Percentiles rank a stretch among this genome's conserved stretches.
Conservation (phyloP, 2,113 vertebrate genomes). For the Psettodes erumei region DNA sequence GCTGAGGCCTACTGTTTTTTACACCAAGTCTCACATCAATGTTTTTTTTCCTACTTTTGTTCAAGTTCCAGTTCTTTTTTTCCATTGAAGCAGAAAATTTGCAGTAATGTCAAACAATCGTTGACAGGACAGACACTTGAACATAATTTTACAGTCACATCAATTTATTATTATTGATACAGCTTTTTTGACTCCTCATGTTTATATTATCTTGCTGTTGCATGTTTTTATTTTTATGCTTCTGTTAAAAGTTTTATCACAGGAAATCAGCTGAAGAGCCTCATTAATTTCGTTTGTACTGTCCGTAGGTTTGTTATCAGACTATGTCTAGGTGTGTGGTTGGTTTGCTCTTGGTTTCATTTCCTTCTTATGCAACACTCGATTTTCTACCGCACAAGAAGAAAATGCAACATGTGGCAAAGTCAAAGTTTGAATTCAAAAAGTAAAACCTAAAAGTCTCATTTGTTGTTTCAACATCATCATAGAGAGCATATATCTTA, state of each 20-base stretch:
- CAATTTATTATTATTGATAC: no score
- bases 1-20: background rate
- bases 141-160: no score
- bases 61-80: conserved; percentile 23
- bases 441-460: background rate
- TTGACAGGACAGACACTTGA: no score
- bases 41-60: conserved; percentile 2
- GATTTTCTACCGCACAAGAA: no score
- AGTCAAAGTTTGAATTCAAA: background rate
- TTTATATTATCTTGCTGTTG: no score
- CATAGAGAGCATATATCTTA: background rate
- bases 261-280: background rate
- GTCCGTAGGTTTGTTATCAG: background rate
- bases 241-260: no score
- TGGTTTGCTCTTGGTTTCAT: background rate
- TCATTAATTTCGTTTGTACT: background rate
- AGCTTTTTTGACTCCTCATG: no score
- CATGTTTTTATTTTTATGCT: no score
- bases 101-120: no score
- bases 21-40: conserved; percentile 21
- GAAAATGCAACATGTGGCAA: background rate
- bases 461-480: background rate
- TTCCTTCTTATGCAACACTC: no score
- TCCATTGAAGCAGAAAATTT: background rate
- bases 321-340: background rate